These are phyloP conservation scores for Pelodytes ibericus DNA, from an alignment of 2,797 vertebrate species.

Conservation along the genomic window DNA sequence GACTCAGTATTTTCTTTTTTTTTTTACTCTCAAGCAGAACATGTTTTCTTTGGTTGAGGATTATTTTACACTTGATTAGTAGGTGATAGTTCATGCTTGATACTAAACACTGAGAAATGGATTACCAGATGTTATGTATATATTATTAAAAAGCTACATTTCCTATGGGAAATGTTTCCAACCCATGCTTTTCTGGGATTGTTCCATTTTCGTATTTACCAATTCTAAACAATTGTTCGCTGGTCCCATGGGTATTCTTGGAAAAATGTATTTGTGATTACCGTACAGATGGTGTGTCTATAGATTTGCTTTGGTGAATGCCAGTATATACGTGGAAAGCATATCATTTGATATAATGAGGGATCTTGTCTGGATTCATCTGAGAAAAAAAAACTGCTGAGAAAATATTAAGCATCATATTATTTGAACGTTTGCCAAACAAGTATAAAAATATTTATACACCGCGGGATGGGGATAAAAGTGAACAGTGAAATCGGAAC, in stretches of 20 bases:
- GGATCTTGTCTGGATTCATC: conserved; percentile 37
- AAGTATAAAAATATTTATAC: not conserved
- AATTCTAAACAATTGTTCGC: conserved; percentile 44
- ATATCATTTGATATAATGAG: conserved; percentile 51
- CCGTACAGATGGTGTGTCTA: conserved; percentile 42
- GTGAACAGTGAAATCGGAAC: not conserved
- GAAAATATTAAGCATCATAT: conserved; percentile 24
- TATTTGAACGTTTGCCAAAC: conserved; percentile 10
- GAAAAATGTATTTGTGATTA: conserved; percentile 52
- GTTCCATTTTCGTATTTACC: conserved; percentile 54
- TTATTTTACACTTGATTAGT: not conserved
- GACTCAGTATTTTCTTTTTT: too few species aligned
- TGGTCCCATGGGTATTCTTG: conserved; percentile 54
- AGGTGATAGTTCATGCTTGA: not conserved
- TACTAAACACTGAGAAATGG: conserved; percentile 19
- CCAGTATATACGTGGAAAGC: not conserved
- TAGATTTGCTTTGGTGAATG: conserved; percentile 24
- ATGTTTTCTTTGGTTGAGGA: not conserved
- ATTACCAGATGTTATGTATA: conserved; percentile 63
- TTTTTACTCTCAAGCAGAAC: too few species aligned
- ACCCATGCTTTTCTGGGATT: conserved; percentile 49
- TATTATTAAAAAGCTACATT: conserved; percentile 54
- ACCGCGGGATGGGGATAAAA: not conserved
- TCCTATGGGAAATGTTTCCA: conserved; percentile 5
- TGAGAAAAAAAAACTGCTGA: conserved; percentile 14